Evolutionary conservation across 2,888 invertebrate genomes (phyloP), one percentile per base, ranked within the genome.

Genomic region (Synanthedon myopaeformis): DNA sequence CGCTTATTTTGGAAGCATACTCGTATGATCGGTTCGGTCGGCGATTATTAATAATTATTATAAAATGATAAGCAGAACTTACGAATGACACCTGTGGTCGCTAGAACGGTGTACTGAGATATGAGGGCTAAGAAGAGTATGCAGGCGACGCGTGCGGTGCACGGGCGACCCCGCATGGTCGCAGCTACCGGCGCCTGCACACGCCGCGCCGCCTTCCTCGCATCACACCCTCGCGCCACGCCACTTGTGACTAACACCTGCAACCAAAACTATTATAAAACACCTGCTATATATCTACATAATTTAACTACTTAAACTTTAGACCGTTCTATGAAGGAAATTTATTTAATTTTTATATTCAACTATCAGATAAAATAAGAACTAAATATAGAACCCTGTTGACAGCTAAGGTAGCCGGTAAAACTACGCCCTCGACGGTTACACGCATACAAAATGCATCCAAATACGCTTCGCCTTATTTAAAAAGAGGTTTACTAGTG

Each of bases 171-270:
- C 76, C 77, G 82, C 86, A 86, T 86, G 79, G 72, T 86, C 81
- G 82, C 76, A 69, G 67, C 79, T 82, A 82, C 75, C 82, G 79
- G 79, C 83, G 84, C 85, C 80, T 74, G 74, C 80, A 79, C 81
- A 78, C 75, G 72, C 80, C 75, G 76, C 79, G 69, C 72, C 80
- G 75, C 79, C 74, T 69, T 72, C 73, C 78, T 72, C 70, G 82
- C 86, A 85, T 85, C 82, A 79, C 86, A 82, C 79, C 74, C 80
- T 69, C 70, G 77, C 82, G 77, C 78, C 81, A 74, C 79, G 72
- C 77, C 77, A 77, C 81, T 67, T 65, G 71, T 67, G 69, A 70
- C 72, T 67, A 76, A 79, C 82, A 79, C 82, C 86, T 84, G 66
- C 1, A 64, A 63, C 64, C 67, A 70, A 56, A 51, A 13, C 49